Base-by-base conservation (phyloP, 1,140 invertebrate species). In the Ips nitidus region DNA sequence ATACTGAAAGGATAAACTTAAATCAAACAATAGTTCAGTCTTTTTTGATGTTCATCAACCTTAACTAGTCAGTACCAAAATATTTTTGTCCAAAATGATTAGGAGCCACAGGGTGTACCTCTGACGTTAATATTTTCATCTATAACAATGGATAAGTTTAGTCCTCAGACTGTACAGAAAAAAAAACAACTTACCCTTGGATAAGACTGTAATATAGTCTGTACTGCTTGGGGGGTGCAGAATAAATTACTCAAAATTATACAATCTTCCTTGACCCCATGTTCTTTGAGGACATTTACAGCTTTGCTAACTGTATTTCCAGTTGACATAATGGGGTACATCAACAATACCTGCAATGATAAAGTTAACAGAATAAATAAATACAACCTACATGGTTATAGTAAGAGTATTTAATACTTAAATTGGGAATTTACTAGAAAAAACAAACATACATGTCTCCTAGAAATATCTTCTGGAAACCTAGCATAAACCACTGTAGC, bases 41-140 rank as follows among this genome's bases (percentile, higher is more conserved):
- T 69, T 60, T 22, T 41, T 42, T 8, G n/a, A 41, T 43, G 39
- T 2, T 22, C 42, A 58, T 45, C 39, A 22, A 22, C 22, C 22
- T 22, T 22, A 52, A 82, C 89, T 88, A 98, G 84, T 98, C 95
- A 71, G 95, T 98, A 76, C 97, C 97, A 88, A 99, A 99, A 84
- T 98, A 98, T 83, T 96, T 97, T 83, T 97, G 94, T 73, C 96
- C 96, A 86, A 99, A 99, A 83, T 98, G 96, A 84, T 97, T 98
- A 8, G 96, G 97, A 39, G 95, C 94, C n/a, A 97, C 90, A 4
- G 90, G 89, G 83, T 98, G 94, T 52, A 99, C 86, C 82, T 98
- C 97, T 1, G 95, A 96, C 1, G 96, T 98, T 55, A 98, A 85
- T 75, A 98, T 95, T 80, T 92, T 97, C 88, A 99, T 90, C 83